phyloP scores from a whole-genome alignment of 2,113 vertebrate species.

The Rhombomys opimus region DNA sequence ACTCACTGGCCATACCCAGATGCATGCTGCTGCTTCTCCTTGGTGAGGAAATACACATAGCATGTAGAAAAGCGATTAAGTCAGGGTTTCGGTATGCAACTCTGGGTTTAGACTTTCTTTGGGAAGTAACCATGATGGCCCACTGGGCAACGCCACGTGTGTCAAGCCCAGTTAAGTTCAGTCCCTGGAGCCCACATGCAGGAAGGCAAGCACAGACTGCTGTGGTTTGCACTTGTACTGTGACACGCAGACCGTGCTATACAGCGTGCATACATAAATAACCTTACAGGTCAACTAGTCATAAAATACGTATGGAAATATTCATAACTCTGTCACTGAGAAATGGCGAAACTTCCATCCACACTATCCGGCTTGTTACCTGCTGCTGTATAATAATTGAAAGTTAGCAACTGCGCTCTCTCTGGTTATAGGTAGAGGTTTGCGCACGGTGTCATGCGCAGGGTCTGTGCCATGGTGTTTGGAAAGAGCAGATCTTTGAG shows the following conservation, averaged over 20 bases:
- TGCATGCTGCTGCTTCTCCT: not conserved
- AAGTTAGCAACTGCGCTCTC: too few species aligned
- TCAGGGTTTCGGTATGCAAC: not conserved
- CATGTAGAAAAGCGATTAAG: not conserved
- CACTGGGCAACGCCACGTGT: not conserved
- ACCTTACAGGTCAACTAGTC: slow-evolving; percentile 51
- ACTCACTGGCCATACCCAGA: not conserved
- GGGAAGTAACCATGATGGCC: not conserved
- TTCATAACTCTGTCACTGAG: slow-evolving; percentile 68
- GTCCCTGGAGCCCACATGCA: not conserved
- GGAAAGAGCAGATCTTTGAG: slow-evolving; percentile 36
- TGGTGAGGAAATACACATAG: not conserved
- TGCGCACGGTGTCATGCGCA: not conserved
- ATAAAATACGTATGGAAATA: slow-evolving; percentile 76
- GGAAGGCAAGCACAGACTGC: not conserved
- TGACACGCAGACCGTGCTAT: not conserved
- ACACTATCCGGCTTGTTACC: not conserved
- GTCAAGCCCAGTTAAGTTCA: not conserved
- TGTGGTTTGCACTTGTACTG: not conserved
- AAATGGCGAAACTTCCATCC: slow-evolving; percentile 30
- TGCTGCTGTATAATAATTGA: not conserved
- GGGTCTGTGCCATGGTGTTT: not conserved
- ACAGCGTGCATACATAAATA: not conserved
- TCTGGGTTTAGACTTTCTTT: not conserved
- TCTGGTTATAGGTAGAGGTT: not conserved